Percentiles rank a stretch among this genome's conserved stretches.
phyloP scores from a whole-genome alignment of 2,797 vertebrate genomes.

The Eulemur albifrons region DNA sequence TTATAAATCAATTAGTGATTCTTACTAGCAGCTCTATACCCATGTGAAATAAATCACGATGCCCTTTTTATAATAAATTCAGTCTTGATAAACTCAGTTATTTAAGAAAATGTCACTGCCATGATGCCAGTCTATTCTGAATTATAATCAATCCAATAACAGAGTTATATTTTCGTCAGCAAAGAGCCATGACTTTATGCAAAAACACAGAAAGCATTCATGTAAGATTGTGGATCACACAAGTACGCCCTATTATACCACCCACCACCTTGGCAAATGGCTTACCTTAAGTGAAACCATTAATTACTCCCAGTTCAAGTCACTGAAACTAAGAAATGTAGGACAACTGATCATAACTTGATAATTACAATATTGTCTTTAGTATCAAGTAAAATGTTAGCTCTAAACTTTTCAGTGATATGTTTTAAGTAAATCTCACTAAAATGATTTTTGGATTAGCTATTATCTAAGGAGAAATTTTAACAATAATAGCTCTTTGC shows the following conservation, averaged over 20 bases:
- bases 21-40: slow-evolving; percentile 19
- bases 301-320: background rate
- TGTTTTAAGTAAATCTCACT: background rate
- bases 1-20: slow-evolving; percentile 69
- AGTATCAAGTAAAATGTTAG: background rate
- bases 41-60: slow-evolving; percentile 53
- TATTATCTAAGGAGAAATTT: background rate
- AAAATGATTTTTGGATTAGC: background rate
- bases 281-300: background rate
- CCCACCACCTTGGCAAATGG: background rate
- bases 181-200: background rate
- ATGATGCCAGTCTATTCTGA: background rate
- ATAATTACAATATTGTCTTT: background rate
- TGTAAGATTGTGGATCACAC: background rate
- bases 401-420: background rate
- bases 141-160: background rate
- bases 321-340: background rate
- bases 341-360: background rate
- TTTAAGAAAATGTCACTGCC: slow-evolving; percentile 48
- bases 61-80: slow-evolving; percentile 45
- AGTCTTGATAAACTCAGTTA: slow-evolving; percentile 17
- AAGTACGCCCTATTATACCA: background rate
- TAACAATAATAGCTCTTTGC: background rate
- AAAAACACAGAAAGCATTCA: background rate
- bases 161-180: background rate